Base-by-base conservation (phyloP, 2,888 invertebrate genomes). In the Noctua janthe region DNA sequence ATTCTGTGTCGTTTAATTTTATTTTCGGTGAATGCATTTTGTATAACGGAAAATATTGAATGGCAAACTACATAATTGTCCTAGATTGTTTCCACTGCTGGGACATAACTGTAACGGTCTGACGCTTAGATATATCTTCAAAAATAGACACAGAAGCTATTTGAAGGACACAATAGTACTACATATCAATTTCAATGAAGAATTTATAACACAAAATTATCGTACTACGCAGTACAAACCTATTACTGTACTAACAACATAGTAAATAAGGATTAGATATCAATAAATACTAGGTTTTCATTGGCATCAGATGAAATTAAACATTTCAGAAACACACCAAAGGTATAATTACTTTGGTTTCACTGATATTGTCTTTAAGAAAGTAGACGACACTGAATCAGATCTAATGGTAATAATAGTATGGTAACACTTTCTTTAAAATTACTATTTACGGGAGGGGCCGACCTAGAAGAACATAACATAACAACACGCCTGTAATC, bases 181-280 rank as follows among this genome's bases (percentile, higher is more conserved):
- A 35, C 3, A 81, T n/a, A 43, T 7, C 1, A 54, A 69, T 54
- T 13, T 39, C 47, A 39, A 39, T 54, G 1, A 29, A 47, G n/a
- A 47, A 39, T 72, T 54, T 70, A 71, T n/a, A 59, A 43, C 29
- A 23, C 13, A 59, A 74, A 2, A 74, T 85, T 80, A 83, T 51
- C 35, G 49, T 73, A 72, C 15, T 15, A n/a, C 49, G 43, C 70
- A 56, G 15, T 35, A 11, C 2, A 15, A 17, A 23, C 54, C 5
- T 64, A 74, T 66, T 51, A 71, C 51, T 64, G 10, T 47, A 59
- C 10, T 73, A 56, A 66, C 71, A 73, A 84, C 8, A 29, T 29
- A 71, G 54, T 85, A 83, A 83, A 83, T 83, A 66, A 66, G 74
- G 64, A 74, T 79, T 76, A 85, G 75, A 29, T 51, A 47, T 66